Evolutionary conservation across 1,140 invertebrate species (phyloP).

Genomic region (Macrocentrus cingulum): DNA sequence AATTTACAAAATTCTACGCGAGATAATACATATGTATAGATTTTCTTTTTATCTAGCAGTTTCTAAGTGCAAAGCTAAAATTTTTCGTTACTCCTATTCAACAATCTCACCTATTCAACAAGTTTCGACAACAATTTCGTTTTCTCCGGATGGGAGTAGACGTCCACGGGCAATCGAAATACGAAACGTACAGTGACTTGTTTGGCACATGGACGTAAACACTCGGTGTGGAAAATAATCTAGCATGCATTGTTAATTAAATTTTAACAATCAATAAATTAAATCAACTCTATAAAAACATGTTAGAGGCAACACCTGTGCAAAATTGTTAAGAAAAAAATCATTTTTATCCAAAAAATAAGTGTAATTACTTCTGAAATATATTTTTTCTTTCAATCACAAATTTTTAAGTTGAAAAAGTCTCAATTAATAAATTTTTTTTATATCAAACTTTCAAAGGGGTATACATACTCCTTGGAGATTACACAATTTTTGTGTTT

Average conservation of each 20-base stretch:
- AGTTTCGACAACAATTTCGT: constrained; percentile 41
- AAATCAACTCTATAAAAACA: constrained; percentile 2
- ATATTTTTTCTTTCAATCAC: too few relatives aligned
- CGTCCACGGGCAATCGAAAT: constrained; percentile 44
- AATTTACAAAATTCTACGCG: background rate
- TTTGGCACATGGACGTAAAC: constrained; percentile 47
- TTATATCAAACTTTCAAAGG: too few relatives aligned
- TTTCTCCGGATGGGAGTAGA: constrained; percentile 40
- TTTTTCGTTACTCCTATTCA: constrained; percentile 15
- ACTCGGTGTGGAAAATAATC: constrained; percentile 44
- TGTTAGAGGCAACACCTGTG: too few relatives aligned
- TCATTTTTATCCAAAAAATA: too few relatives aligned
- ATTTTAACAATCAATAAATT: background rate
- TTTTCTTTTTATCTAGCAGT: too few relatives aligned
- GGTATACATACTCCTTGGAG: too few relatives aligned
- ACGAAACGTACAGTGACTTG: constrained; percentile 47
- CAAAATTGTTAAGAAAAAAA: background rate
- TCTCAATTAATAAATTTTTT: too few relatives aligned
- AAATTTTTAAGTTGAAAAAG: too few relatives aligned
- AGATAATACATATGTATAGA: too few relatives aligned
- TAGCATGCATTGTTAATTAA: constrained; percentile 39
- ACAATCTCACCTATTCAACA: constrained; percentile 52
- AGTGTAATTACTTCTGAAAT: constrained; percentile 15
- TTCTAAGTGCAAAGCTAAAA: background rate
- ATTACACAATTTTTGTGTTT: too few relatives aligned